Percentiles rank a stretch among this genome's conserved stretches.
These are phyloP conservation scores for Sinhomidia bicolor DNA, from an alignment of 2,888 invertebrate genomes.

Conservation along the genomic window DNA sequence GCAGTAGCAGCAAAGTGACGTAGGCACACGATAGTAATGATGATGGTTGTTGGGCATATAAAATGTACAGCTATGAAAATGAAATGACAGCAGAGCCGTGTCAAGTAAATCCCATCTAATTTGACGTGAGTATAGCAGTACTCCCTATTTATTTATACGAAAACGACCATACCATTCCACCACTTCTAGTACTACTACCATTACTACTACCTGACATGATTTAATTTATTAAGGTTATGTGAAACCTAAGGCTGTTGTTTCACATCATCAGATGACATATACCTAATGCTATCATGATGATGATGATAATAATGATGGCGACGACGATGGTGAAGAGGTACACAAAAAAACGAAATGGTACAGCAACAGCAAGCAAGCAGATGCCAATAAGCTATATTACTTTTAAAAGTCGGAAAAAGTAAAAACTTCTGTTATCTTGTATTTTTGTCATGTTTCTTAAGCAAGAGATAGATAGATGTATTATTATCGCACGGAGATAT, in stretches of 20 bases:
- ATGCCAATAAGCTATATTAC: neutral
- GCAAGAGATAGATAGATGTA: no score
- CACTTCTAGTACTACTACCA: neutral
- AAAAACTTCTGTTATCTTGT: no score
- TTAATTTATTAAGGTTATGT: slow-evolving; percentile 64
- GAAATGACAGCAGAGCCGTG: slow-evolving; percentile 27
- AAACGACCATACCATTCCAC: neutral
- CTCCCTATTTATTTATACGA: neutral
- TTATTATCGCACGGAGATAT: neutral
- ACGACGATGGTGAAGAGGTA: neutral
- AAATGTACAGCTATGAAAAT: slow-evolving; percentile 25
- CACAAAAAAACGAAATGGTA: neutral
- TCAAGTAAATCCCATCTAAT: slow-evolving; percentile 44
- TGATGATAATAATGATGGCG: neutral
- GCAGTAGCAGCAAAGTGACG: neutral
- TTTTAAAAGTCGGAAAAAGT: slow-evolving; percentile 23
- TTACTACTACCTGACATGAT: slow-evolving; percentile 33
- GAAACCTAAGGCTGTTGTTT: slow-evolving; percentile 44
- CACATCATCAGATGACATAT: slow-evolving; percentile 16
- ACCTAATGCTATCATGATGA: slow-evolving; percentile 16
- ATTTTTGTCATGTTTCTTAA: no score
- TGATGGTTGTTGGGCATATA: neutral
- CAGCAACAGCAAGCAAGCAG: no score
- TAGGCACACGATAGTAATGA: neutral
- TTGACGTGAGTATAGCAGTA: slow-evolving; percentile 18